Conservation (phyloP, 2,888 invertebrate species). For the Ellobium chinense region DNA sequence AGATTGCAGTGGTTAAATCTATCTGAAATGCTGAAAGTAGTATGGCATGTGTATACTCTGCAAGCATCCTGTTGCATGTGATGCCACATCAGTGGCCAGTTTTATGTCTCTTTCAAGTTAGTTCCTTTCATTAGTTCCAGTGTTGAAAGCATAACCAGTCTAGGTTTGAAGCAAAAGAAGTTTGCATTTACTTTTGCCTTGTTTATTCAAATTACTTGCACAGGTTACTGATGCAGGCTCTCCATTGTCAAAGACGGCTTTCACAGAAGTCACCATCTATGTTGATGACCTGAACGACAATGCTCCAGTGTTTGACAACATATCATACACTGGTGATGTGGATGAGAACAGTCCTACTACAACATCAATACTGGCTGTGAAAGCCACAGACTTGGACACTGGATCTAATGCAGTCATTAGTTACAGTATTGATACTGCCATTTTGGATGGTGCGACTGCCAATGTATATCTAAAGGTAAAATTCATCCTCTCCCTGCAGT, state of each 20-base stretch:
- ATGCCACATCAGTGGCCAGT: no score
- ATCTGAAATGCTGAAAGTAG: no score
- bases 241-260: constrained; percentile 53
- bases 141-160: no score
- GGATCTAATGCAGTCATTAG: constrained; percentile 61
- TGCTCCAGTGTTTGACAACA: constrained; percentile 59
- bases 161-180: no score
- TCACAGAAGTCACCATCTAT: constrained; percentile 56
- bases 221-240: constrained; percentile 63
- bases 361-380: constrained; percentile 59
- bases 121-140: no score
- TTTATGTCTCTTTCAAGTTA: no score
- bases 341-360: constrained; percentile 60
- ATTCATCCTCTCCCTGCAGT: no score
- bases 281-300: constrained; percentile 71
- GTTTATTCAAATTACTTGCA: not conserved
- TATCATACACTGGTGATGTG: constrained; percentile 47
- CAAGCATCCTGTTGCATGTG: no score
- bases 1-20: no score
- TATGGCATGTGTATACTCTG: no score
- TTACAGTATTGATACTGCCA: constrained; percentile 58
- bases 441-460: constrained; percentile 54
- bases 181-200: not conserved
- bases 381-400: constrained; percentile 62
- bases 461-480: constrained; percentile 53